Evolutionary conservation across 92 coral and sea anemone species (phyloP), one percentile per base, ranked within the genome.

Genomic region (Heliopora coerulea): DNA sequence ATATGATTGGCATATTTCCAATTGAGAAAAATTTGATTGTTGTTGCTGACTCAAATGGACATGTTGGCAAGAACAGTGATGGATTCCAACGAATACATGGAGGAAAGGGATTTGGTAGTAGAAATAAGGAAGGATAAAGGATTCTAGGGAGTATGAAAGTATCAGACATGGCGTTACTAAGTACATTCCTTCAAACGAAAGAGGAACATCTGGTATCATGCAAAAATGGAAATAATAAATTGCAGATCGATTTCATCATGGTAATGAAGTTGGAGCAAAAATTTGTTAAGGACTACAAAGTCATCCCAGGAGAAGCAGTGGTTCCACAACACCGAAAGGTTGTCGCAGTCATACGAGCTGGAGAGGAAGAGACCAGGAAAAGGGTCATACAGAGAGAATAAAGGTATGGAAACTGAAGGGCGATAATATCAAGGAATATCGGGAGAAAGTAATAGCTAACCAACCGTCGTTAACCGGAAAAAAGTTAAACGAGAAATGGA

Each of bases 21-120:
- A 46, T 15, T 15, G 52, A n/a, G n/a, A 15, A 46, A 46, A n/a
- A n/a, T n/a, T n/a, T n/a, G n/a, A n/a, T n/a, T n/a, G n/a, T n/a
- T n/a, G n/a, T n/a, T n/a, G n/a, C n/a, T n/a, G 74, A 46, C 54
- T 41, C 44, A 20, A 41, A 68, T 44, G 74, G 74, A 32, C 74
- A 68, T 35, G 32, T 44, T 1, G 59, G 31, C 33, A 3, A 30
- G 9, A 44, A 62, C n/a, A 21, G 23, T 17, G 69, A 17, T 68
- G 74, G 74, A 18, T 68, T 28, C 54, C 20, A 68, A 21, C 33
- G 15, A 44, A 44, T 41, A 28, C 59, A 62, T 34, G 40, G 44
- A 32, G 69, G 48, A 18, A 15, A 24, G n/a, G 69, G 69, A 15
- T 68, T 3, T 44, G 58, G 59, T 39, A 34, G 44, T 8, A 19